Evolutionary conservation across 1,140 invertebrate species (phyloP).

Genomic region (Asbolus verrucosus): DNA sequence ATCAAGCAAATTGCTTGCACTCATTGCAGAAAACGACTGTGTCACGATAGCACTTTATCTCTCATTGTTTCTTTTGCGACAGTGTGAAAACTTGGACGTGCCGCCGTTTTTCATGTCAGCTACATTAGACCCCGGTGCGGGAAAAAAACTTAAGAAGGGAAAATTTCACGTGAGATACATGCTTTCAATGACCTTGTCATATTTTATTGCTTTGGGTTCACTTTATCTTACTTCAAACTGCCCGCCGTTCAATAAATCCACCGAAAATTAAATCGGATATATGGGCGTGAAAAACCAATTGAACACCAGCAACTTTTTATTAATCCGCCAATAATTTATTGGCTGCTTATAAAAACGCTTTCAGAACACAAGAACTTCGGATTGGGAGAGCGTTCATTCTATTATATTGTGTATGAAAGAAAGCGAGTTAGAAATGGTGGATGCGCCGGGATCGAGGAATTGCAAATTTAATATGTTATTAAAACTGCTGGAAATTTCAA

Average conservation of each 20-base stretch:
- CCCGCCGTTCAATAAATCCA: conserved; percentile 27
- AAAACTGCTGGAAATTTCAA: no score
- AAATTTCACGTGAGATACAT: conserved; percentile 26
- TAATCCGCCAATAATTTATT: not conserved
- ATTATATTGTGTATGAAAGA: not conserved
- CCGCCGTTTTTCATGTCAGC: conserved; percentile 24
- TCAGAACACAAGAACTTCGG: not conserved
- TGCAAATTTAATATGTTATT: no score
- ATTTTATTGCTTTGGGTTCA: conserved; percentile 10
- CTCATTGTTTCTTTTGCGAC: conserved; percentile 20
- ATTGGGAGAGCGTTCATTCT: not conserved
- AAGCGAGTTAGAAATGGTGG: conserved; percentile 16
- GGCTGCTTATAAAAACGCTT: conserved; percentile 1
- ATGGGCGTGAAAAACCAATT: not conserved
- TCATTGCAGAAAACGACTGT: not conserved
- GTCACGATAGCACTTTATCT: conserved; percentile 28
- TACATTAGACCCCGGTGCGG: conserved; percentile 17
- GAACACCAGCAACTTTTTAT: not conserved
- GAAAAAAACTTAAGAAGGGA: conserved; percentile 7
- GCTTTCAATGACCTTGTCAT: conserved; percentile 20
- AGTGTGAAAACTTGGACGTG: conserved; percentile 32
- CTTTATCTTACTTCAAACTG: conserved; percentile 25
- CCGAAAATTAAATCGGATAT: conserved; percentile 12
- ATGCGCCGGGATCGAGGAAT: conserved; percentile 18
- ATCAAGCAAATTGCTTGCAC: conserved; percentile 37